These are phyloP conservation scores for Mesochorus sp. DNA, from an alignment of 2,888 invertebrate genomes.

Conservation along the genomic window DNA sequence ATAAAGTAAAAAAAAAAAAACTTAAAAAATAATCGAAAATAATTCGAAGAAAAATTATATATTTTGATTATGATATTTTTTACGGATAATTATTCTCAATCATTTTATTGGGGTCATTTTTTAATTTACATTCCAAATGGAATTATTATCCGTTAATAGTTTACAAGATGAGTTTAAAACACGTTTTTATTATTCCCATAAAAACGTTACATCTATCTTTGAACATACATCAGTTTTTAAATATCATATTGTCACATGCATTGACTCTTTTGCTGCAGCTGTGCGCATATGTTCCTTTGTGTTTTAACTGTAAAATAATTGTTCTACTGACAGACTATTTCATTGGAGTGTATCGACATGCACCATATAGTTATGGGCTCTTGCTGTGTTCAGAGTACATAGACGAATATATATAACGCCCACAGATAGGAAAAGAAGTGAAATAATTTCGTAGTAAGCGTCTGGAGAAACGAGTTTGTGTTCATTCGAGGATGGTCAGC, in stretches of 20 bases:
- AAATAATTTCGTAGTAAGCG: constrained; percentile 1
- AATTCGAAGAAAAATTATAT: background rate
- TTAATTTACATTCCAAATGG: too few relatives aligned
- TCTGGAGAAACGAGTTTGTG: background rate
- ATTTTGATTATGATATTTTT: background rate
- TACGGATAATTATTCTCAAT: background rate
- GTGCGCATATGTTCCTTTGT: constrained; percentile 5
- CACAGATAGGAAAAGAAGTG: background rate
- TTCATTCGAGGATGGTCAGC: constrained; percentile 5
- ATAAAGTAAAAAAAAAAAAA: too few relatives aligned
- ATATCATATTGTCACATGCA: too few relatives aligned
- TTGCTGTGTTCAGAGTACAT: background rate
- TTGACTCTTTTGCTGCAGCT: background rate
- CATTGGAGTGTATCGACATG: background rate
- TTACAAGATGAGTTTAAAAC: background rate
- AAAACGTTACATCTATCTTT: too few relatives aligned
- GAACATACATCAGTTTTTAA: too few relatives aligned
- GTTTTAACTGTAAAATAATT: constrained; percentile 23
- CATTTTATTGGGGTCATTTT: too few relatives aligned
- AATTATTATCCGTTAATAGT: background rate
- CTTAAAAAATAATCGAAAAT: background rate
- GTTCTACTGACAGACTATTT: background rate
- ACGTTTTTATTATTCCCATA: too few relatives aligned
- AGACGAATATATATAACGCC: constrained; percentile 12
- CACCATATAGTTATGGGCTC: background rate